Evolutionary conservation across 2,113 vertebrate species (phyloP), one percentile per base, ranked within the genome.

Genomic region (Phaethon lepturus): DNA sequence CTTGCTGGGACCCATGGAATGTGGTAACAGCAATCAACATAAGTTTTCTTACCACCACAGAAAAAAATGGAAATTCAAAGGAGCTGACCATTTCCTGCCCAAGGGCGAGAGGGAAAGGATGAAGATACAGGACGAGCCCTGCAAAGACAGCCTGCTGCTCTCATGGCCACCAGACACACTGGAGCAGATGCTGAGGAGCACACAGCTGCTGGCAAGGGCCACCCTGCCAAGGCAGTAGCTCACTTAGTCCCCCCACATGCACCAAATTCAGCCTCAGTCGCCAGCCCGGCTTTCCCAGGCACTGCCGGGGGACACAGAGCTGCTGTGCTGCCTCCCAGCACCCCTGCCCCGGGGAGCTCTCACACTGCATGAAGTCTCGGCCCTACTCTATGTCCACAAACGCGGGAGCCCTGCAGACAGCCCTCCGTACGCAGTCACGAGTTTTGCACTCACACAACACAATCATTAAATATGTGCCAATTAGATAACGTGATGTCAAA

Each of bases 401-500:
- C 9, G 7, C 0, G 2, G n/a, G 26, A 87, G 42, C 62, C 59
- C 45, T 73, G 69, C 42, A 42, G 88, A 63, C 13, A 60, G 50
- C 77, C 40, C 44, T 82, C 50, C 12, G 2, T 9, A 52, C 63
- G 24, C 22, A 79, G 75, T n/a, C 92, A 28, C 4, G 2, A 67
- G 67, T 56, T 63, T 47, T 5, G 20, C 31, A 47, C 23, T 88
- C 24, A 2, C 1, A 1, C 69, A 84, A 66, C 33, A 63, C 86
- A 82, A 17, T 80, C 68, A 63, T 86, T 90, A 96, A 95, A 56
- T 25, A 83, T 50, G 86, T 75, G 55, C 85, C 60, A 62, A 88
- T 97, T 96, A 81, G 45, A 25, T 55, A 96, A 79, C 35, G 49
- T 47, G 86, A 95, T 95, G 64, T 96, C 96, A 98, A 94, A 93